Base-by-base conservation (phyloP, 2,113 vertebrate species). In the Tauraco erythrolophus region DNA sequence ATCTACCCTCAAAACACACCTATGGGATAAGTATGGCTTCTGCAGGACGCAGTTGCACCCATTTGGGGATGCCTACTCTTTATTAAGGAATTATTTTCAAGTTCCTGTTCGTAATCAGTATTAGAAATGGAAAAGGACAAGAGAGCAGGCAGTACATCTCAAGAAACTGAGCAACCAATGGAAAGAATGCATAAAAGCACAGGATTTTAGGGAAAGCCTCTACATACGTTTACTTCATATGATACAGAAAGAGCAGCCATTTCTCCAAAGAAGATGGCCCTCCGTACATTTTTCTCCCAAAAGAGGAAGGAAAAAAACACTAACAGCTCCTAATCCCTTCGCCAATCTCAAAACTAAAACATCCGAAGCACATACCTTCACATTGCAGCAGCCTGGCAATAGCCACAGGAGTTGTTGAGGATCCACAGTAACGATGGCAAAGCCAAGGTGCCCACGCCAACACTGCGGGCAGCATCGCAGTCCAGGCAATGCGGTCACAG, bases 401-500 rank as follows among this genome's bases (percentile, higher is more conserved):
- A 81, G 39, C 81, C 78, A 50, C 2, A 0, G 68, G 71, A 93
- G 72, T 13, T 82, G 56, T 11, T 22, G 1, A 30, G 17, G 7
- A 56, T 3, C 41, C 25, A 41, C 62, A 14, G 50, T 14, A 57
- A 62, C 35, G 1, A 17, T 4, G 39, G 53, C 66, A 41, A 43
- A 72, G 66, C 80, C 6, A 3, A 62, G 62, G 18, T 31, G 37
- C 37, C 83, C 7, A 2, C 18, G 45, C 19, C 27, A 10, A 33
- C 61, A 22, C 39, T 5, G 6, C 19, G 1, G n/a, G 56, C 68
- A 70, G n/a, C 56, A 27, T 33, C 5, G 0, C n/a, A 37, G 78
- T 6, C 43, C 66, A 4, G 0, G 27, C 51, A n/a, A 19, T 11
- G 3, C 17, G 15, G 14, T 0, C 45, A 19, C 78, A 41, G 72